Percentiles rank a stretch among this genome's conserved stretches.
Evolutionary conservation across 1,140 invertebrate species (phyloP).

Genomic region (Drosophila sechellia): DNA sequence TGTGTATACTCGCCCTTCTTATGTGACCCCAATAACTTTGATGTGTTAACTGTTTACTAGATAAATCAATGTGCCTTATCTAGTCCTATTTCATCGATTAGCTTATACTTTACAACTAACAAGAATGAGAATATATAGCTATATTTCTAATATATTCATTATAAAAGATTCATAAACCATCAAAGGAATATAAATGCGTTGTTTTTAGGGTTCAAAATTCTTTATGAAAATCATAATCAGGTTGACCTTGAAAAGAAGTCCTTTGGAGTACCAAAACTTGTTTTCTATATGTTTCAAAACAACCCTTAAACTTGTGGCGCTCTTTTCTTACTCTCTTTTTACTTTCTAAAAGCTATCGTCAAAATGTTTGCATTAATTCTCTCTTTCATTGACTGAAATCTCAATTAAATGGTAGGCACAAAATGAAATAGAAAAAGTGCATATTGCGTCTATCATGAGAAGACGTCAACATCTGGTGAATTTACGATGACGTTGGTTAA

Average conservation of each 20-base stretch:
- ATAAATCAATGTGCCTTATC: background rate
- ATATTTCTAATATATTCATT: no score
- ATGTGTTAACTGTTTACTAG: background rate
- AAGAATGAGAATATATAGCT: no score
- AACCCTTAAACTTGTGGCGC: conserved; percentile 15
- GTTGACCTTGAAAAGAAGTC: conserved; percentile 41
- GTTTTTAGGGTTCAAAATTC: background rate
- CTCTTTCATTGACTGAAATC: background rate
- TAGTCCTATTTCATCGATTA: background rate
- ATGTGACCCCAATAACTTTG: conserved; percentile 20
- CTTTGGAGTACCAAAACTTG: conserved; percentile 34
- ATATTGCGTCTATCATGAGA: background rate
- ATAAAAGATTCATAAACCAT: no score
- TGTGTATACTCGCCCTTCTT: conserved; percentile 13
- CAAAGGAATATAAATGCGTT: no score
- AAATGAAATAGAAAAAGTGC: background rate
- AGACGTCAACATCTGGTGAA: conserved; percentile 54
- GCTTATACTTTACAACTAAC: background rate
- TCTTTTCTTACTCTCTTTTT: background rate
- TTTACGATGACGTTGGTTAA: conserved; percentile 47
- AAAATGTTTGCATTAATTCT: background rate
- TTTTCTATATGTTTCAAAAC: conserved; percentile 11
- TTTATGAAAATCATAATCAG: background rate
- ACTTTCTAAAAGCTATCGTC: no score
- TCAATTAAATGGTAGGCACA: conserved; percentile 6